Percentiles rank a stretch among this genome's conserved stretches.
Conservation (phyloP, 2,113 vertebrate genomes). For the Nothocercus julius region DNA sequence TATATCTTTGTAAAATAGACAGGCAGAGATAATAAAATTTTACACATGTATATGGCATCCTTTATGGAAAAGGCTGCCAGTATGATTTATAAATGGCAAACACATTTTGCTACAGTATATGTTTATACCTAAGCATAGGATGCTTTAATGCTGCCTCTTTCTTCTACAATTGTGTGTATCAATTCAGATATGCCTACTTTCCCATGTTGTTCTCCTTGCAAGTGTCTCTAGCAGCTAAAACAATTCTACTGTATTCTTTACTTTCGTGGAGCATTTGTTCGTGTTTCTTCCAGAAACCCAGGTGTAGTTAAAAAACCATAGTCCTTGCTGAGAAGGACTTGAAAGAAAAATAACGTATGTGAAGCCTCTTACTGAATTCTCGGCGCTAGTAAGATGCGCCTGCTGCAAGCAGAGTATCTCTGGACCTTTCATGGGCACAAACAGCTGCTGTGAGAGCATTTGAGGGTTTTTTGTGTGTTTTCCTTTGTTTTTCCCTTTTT, state of each 20-base stretch:
- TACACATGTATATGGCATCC: slow-evolving; percentile 9
- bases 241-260: not conserved
- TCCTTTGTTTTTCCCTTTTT: rapidly evolving
- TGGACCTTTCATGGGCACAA: not conserved
- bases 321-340: not conserved
- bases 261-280: not conserved
- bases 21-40: slow-evolving; percentile 59
- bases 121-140: not conserved
- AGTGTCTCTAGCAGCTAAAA: not conserved
- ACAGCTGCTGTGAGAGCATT: not conserved
- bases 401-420: not conserved
- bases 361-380: not conserved
- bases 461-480: not conserved
- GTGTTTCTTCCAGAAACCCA: not conserved
- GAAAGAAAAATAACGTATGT: not conserved
- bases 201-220: not conserved
- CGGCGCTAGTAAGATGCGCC: not conserved
- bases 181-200: not conserved
- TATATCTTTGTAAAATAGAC: slow-evolving; percentile 48
- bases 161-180: rapidly evolving
- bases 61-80: slow-evolving; percentile 15
- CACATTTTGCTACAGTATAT: not conserved
- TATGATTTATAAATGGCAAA: not conserved
- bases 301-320: not conserved
- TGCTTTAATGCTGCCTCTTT: not conserved